Base-by-base conservation (phyloP, 2,113 vertebrate genomes). In the cat (Felis catus) region DNA sequence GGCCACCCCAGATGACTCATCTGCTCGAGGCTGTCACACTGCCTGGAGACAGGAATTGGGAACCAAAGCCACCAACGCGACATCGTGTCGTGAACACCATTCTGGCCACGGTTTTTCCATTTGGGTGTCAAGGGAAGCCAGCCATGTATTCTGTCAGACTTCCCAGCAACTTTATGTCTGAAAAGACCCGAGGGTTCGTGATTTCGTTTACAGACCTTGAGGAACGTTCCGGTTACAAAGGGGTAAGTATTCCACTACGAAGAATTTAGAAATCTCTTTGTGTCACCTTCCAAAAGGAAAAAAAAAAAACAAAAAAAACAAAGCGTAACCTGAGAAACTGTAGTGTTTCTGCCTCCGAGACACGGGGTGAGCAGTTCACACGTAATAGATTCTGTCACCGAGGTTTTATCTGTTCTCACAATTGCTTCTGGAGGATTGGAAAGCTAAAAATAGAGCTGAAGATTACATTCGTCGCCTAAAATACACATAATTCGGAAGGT, bases 391-490 rank as follows among this genome's bases (percentile, higher is more conserved):
- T 89, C 91, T 71, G 78, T 71, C 36, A 7, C 33, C 80, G 76
- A 76, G 92, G 16, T n/a, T 53, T 96, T 79, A 80, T 94, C 74
- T 76, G 68, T 63, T 94, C 87, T 71, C 41, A 76, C 78, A 48
- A 71, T 88, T 66, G 87, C 83, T 95, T 95, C 86, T 94, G 87
- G 29, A 79, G 88, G 63, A 68, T 78, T 45, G 81, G 68, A 41
- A 92, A 88, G 92, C 96, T 95, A 90, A 95, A 97, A 96, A 95
- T 61, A 97, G 92, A 80, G 48, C 61, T 16, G 92, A 82, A 80
- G 81, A 81, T 92, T 80, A 39, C 94, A 85, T 66, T 80, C 76
- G 27, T 80, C 71, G 58, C 74, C 87, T 73, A 86, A 86, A 95
- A 84, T 84, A 58, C 2, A 66, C 51, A 65, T 68, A 53, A 66